Evolutionary conservation across 2,113 vertebrate genomes (phyloP).

Genomic region (Cnemophilus loriae): DNA sequence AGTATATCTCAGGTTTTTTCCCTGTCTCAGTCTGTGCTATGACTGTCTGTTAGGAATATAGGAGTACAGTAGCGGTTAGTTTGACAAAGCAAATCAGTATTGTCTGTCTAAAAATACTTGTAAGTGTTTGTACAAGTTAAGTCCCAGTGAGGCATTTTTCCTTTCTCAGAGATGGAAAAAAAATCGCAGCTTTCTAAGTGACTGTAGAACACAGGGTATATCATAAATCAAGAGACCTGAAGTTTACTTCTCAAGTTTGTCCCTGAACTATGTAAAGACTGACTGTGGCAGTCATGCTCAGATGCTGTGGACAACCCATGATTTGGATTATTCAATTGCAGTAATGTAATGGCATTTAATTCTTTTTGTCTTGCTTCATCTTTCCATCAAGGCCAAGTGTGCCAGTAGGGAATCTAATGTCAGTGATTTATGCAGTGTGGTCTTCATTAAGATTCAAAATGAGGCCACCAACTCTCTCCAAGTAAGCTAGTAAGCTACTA

Average conservation of each 20-base stretch:
- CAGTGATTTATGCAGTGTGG: background rate
- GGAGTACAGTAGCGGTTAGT: background rate
- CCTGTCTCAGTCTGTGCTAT: background rate
- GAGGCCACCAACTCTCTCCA: background rate
- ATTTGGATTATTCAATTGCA: background rate
- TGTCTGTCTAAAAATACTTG: background rate
- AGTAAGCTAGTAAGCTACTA: background rate
- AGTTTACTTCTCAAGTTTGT: background rate
- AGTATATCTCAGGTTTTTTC: background rate
- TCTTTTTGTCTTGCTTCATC: background rate
- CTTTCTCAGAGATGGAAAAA: background rate
- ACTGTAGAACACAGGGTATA: background rate
- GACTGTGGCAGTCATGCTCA: background rate
- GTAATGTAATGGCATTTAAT: background rate
- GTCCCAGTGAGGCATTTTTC: background rate
- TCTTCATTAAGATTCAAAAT: conserved; percentile 29
- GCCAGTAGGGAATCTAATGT: background rate
- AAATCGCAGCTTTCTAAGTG: background rate
- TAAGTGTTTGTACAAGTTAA: background rate
- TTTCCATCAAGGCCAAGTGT: background rate
- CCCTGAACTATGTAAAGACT: background rate
- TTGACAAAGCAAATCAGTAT: background rate
- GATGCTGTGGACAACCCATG: background rate
- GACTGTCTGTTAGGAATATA: background rate
- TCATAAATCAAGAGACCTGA: background rate